Evolutionary conservation across 1,140 invertebrate genomes (phyloP).

Genomic region (Heliconius himera): DNA sequence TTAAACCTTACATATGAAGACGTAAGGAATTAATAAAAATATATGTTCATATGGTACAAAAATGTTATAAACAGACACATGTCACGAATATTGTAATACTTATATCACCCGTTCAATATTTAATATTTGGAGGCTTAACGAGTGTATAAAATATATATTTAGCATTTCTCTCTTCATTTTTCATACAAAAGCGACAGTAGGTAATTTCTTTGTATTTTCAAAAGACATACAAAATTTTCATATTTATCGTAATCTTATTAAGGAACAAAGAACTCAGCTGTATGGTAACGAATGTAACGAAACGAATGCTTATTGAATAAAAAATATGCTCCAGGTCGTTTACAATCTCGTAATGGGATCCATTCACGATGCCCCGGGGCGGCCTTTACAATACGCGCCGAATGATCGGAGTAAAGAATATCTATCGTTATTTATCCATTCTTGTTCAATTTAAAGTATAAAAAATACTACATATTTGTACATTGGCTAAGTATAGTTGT

Average conservation of each 20-base stretch:
- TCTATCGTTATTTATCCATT: slow-evolving; percentile 23
- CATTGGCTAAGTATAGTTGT: background rate
- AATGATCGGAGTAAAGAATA: slow-evolving; percentile 21
- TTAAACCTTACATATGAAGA: no score
- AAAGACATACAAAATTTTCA: slow-evolving; percentile 9
- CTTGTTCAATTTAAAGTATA: slow-evolving; percentile 16
- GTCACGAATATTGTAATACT: background rate
- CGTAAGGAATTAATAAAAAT: no score
- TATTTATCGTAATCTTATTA: slow-evolving; percentile 22
- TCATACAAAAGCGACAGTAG: background rate
- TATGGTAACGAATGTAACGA: slow-evolving; percentile 23
- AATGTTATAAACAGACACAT: no score
- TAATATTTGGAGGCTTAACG: background rate
- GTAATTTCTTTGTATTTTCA: background rate
- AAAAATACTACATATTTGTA: background rate
- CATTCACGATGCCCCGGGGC: slow-evolving; percentile 23
- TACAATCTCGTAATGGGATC: slow-evolving; percentile 31
- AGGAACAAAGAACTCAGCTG: slow-evolving; percentile 31
- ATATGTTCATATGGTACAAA: no score
- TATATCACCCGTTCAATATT: background rate
- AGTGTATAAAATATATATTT: background rate
- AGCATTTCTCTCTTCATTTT: background rate
- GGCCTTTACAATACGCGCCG: slow-evolving; percentile 22
- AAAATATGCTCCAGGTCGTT: slow-evolving; percentile 33
- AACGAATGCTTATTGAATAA: slow-evolving; percentile 38